Percentiles rank a stretch among this genome's conserved stretches.
phyloP scores from a whole-genome alignment of 2,797 vertebrate species.

The Austrolebias charrua region DNA sequence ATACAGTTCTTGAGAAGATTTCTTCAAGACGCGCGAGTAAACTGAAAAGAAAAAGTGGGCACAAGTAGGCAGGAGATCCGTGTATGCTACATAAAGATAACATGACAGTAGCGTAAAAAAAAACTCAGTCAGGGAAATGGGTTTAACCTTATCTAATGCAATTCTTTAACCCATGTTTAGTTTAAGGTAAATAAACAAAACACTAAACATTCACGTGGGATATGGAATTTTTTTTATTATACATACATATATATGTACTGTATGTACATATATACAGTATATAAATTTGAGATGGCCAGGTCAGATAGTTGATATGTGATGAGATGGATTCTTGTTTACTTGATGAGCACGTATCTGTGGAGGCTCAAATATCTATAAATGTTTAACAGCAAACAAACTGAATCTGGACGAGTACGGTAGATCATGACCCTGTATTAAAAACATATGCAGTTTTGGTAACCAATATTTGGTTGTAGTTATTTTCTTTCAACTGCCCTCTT shows the following conservation, averaged over 20 bases:
- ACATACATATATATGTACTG: no score
- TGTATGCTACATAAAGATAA: constrained; percentile 42
- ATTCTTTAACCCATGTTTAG: constrained; percentile 10
- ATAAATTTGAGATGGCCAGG: no score
- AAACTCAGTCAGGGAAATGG: constrained; percentile 11
- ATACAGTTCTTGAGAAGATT: constrained; percentile 97
- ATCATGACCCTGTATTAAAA: no score
- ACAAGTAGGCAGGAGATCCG: constrained; percentile 22
- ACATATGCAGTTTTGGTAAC: no score
- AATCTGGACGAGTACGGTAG: no score
- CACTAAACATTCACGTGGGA: background rate
- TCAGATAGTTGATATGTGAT: no score
- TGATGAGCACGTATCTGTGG: background rate
- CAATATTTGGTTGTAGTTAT: no score
- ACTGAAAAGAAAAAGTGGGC: constrained; percentile 71
- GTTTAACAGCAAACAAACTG: no score
- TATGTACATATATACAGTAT: no score
- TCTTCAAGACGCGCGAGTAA: constrained; percentile 94
- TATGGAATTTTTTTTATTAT: no score
- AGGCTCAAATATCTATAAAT: no score
- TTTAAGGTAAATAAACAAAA: background rate
- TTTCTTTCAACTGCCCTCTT: no score
- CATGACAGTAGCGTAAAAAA: background rate
- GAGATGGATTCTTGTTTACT: background rate
- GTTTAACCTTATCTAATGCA: constrained; percentile 30